Percentiles rank a stretch among this genome's conserved stretches.
These are phyloP conservation scores for Tiphia femorata DNA, from an alignment of 2,888 invertebrate species.

Conservation along the genomic window DNA sequence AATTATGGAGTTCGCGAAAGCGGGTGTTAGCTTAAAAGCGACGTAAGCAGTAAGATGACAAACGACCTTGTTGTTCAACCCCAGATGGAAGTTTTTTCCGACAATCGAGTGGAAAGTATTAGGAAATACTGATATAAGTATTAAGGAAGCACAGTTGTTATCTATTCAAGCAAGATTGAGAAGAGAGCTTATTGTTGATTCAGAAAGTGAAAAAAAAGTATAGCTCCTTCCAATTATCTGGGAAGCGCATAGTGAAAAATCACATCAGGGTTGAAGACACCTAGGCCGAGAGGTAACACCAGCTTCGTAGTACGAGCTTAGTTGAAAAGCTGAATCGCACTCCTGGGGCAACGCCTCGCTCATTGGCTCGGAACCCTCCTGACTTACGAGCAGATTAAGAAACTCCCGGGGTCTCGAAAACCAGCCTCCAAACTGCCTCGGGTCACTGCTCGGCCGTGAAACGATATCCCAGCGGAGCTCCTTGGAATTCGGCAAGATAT, in stretches of 20 bases:
- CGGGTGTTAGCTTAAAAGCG: no score
- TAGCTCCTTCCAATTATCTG: slow-evolving; percentile 40
- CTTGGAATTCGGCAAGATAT: slow-evolving; percentile 44
- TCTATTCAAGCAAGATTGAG: no score
- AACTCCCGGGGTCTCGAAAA: slow-evolving; percentile 49
- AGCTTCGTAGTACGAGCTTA: slow-evolving; percentile 47
- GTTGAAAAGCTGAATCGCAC: slow-evolving; percentile 58
- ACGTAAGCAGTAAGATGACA: no score
- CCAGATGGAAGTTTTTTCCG: no score
- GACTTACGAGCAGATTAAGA: slow-evolving; percentile 59
- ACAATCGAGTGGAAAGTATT: no score
- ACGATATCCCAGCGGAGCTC: slow-evolving; percentile 45
- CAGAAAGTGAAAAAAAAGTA: not conserved
- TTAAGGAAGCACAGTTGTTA: no score
- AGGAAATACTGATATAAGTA: no score
- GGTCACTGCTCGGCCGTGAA: slow-evolving; percentile 49
- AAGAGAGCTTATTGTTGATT: no score
- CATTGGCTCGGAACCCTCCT: slow-evolving; percentile 54
- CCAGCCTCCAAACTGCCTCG: slow-evolving; percentile 48
- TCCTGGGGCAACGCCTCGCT: slow-evolving; percentile 55
- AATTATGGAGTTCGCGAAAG: no score
- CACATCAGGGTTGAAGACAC: slow-evolving; percentile 40
- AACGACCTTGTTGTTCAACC: no score
- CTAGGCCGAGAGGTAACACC: slow-evolving; percentile 16
- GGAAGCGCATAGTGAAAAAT: slow-evolving; percentile 42